Evolutionary conservation across 2,888 invertebrate genomes (phyloP), one percentile per base, ranked within the genome.

Genomic region (Poecilobothrus nobilitatus): DNA sequence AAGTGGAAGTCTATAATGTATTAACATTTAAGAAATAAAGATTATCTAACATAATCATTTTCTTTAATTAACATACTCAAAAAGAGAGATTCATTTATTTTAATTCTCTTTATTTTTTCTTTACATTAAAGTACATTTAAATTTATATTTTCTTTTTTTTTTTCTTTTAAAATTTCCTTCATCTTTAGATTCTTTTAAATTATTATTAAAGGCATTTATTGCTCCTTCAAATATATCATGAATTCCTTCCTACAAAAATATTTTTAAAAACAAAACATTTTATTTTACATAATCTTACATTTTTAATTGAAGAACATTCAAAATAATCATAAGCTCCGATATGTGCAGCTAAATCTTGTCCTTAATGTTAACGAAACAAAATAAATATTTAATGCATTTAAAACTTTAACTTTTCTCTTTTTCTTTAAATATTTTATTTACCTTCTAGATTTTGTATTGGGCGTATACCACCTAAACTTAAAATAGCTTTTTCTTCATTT

Each of bases 271-370:
- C n/a, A 20, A 34, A 34, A 34, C 5, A 34, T 34, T 53, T 9
- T 53, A 53, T 53, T 15, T 41, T 41, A 12, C 27, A 41, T 12
- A 53, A 18, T 34, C 34, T 37, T 41, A 27, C 66, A 34, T 41
- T 37, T 63, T 63, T 63, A 21, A 15, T 18, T 7, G 67, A 37
- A n/a, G 63, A 67, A 37, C 63, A 67, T 27, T 67, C 67, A 18
- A 63, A 37, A 67, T 67, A 67, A 20, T 9, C 20, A n/a, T 15
- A 27, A 5, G 67, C 67, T 21, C 53, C 53, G 4, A 67, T 34
- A 22, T 63, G 63, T n/a, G 63, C 37, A 20, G 67, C 67, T 27
- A 67, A 67, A 44, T 37, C 37, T 21, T 33, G 20, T 18, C 67
- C 53, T 53, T 12, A 18, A 53, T 12, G n/a, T 53, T 4, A 18